Conservation (phyloP, 2,797 vertebrate genomes). For the Siniperca undulata region DNA sequence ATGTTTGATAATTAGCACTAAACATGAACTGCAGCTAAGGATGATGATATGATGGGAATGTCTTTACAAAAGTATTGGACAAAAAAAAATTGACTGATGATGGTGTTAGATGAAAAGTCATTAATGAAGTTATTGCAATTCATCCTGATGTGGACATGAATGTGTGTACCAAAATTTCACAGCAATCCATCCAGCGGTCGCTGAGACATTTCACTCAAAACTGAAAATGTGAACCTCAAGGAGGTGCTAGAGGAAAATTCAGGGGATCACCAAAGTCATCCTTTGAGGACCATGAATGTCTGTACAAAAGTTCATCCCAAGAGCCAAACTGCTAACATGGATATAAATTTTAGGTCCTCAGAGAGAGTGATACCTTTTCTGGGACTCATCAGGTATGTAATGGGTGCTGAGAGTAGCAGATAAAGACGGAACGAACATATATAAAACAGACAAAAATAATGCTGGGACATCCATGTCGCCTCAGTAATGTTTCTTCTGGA, state of each 20-base stretch:
- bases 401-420: not conserved
- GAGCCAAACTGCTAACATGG: not conserved
- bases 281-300: not conserved
- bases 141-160: not conserved
- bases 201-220: constrained; percentile 5
- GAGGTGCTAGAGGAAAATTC: not conserved
- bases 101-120: not conserved
- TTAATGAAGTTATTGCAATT: not conserved
- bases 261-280: not conserved
- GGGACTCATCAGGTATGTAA: not conserved
- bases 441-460: not conserved
- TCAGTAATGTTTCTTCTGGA: not conserved
- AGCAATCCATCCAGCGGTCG: not conserved
- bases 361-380: not conserved
- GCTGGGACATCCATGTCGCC: not conserved
- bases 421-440: not conserved
- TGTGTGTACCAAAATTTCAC: not conserved
- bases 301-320: not conserved
- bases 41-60: not conserved
- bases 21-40: not conserved
- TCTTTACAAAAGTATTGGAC: not conserved
- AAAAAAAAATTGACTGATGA: not conserved
- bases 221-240: not conserved
- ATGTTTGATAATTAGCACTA: not conserved
- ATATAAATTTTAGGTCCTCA: not conserved